Evolutionary conservation across 2,888 invertebrate genomes (phyloP).

Genomic region (Ichneumon xanthorius): DNA sequence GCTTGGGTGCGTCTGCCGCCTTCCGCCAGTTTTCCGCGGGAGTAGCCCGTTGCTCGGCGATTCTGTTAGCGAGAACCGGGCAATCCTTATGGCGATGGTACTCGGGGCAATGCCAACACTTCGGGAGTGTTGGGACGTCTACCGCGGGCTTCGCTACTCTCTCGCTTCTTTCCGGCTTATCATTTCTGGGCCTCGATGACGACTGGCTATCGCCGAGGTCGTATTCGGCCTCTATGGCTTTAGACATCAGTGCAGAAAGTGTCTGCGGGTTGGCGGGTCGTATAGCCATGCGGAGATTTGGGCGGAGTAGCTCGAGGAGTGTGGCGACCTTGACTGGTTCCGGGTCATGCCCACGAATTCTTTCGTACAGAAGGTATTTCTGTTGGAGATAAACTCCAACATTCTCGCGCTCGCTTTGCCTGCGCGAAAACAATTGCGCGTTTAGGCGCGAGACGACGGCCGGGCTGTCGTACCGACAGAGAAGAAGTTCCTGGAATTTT

Average conservation of each 20-base stretch:
- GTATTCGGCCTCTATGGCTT: neutral
- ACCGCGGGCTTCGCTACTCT: neutral
- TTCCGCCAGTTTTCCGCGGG: conserved; percentile 26
- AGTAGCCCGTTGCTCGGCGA: neutral
- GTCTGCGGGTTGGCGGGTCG: neutral
- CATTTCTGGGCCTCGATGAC: neutral
- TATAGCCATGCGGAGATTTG: neutral
- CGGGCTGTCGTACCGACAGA: neutral
- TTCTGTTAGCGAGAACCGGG: neutral
- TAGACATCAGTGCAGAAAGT: neutral
- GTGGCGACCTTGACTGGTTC: neutral
- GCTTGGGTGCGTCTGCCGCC: conserved; percentile 23
- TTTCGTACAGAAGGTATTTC: neutral
- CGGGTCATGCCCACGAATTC: neutral
- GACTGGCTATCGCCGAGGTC: neutral
- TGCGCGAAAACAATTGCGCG: conserved; percentile 1
- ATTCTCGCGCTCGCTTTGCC: neutral
- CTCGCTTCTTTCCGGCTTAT: neutral
- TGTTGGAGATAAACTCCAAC: neutral
- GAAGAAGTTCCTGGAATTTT: neutral
- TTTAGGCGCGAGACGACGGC: neutral
- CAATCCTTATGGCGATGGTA: conserved; percentile 34
- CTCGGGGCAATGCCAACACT: conserved; percentile 46
- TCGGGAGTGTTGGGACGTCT: neutral
- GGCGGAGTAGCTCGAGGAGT: neutral